Evolutionary conservation across 2,888 invertebrate species (phyloP).

Genomic region (Alcis repandata): DNA sequence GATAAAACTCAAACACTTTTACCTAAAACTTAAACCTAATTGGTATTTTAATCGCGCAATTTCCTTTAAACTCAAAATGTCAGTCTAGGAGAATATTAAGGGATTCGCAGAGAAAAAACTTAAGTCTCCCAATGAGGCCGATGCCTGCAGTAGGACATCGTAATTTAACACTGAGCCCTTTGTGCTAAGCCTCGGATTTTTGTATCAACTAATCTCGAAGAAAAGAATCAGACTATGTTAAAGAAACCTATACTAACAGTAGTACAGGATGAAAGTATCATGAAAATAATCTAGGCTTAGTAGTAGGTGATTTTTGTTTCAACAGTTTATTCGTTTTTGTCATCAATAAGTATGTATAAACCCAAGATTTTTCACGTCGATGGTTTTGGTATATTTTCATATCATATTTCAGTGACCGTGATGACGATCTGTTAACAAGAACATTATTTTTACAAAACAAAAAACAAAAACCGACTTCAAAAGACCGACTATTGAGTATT

Average conservation of each 20-base stretch:
- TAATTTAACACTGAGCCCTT: constrained; percentile 16
- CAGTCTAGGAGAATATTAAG: constrained; percentile 7
- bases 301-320: too few species aligned
- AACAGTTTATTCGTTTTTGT: too few species aligned
- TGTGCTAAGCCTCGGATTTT: constrained; percentile 15
- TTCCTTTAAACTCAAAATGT: neutral
- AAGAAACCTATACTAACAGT: neutral
- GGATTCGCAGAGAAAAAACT: neutral
- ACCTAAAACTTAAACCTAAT: neutral
- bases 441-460: too few species aligned
- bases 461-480: too few species aligned
- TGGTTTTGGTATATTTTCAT: too few species aligned
- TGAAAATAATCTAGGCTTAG: neutral
- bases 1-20: neutral
- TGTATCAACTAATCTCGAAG: constrained; percentile 12
- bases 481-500: too few species aligned
- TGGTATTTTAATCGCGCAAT: neutral
- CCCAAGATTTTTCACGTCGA: too few species aligned
- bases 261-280: neutral
- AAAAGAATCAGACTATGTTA: constrained; percentile 1
- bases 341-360: too few species aligned
- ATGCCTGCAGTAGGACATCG: constrained; percentile 3
- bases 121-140: constrained; percentile 6
- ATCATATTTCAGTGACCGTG: too few species aligned
- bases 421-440: too few species aligned